Percentiles rank a stretch among this genome's conserved stretches.
These are phyloP conservation scores for Anseranas semipalmata DNA, from an alignment of 2,113 vertebrate species.

Conservation along the genomic window DNA sequence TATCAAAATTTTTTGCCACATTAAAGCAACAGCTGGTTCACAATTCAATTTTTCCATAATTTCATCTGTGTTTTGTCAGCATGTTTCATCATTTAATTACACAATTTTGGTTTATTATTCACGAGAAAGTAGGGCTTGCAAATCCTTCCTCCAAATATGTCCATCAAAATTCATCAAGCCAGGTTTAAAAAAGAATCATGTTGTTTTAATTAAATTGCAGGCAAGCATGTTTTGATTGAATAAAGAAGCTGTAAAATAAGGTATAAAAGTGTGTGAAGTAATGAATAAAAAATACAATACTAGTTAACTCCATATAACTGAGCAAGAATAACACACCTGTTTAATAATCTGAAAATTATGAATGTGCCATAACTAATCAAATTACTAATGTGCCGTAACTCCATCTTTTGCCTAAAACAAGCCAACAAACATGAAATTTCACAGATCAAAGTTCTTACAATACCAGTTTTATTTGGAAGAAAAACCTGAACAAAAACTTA, in stretches of 20 bases:
- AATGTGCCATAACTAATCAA: neutral
- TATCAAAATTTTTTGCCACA: neutral
- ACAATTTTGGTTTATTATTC: neutral
- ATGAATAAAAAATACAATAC: constrained; percentile 1
- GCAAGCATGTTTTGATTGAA: neutral
- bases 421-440: neutral
- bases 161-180: constrained; percentile 4
- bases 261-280: neutral
- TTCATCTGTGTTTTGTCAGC: constrained; percentile 24
- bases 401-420: neutral
- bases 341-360: neutral
- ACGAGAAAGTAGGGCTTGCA: neutral
- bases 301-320: neutral
- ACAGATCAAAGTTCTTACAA: neutral
- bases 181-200: neutral
- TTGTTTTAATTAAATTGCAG: constrained; percentile 16
- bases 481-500: neutral
- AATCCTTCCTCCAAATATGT: constrained; percentile 8
- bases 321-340: neutral
- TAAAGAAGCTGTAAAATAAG: neutral
- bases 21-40: neutral
- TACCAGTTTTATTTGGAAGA: neutral
- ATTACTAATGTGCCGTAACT: neutral
- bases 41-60: neutral
- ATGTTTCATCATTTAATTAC: constrained; percentile 9